Base-by-base conservation (phyloP, 2,888 invertebrate genomes). In the Stenurella melanura region DNA sequence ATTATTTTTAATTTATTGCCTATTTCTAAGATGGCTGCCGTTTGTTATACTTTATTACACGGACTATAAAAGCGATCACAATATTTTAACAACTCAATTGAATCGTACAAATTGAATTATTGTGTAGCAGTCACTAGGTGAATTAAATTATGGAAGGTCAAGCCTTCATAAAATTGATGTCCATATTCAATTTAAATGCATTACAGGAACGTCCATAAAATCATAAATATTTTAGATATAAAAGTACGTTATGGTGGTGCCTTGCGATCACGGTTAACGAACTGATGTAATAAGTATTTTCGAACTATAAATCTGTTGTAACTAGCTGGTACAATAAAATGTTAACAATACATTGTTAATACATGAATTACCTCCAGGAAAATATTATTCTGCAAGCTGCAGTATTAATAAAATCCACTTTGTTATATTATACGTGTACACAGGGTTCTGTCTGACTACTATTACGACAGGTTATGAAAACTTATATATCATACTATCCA, bases 71-170 rank as follows among this genome's bases (percentile, higher is more conserved):
- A 72, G 50, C 30, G 72, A 30, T 61, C 63, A 42, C 56, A 58
- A 72, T 72, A 70, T 60, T 58, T 69, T 58, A 72, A 61, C 71
- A 71, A 56, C 30, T 54, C 15, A 71, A 71, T 71, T 70, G 60
- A 60, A 42, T 57, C 18, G 67, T 67, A 54, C 34, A 50, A 34
- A 69, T 18, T 34, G 58, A 69, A 69, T 34, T 66, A 42, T 30
- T 61, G 61, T 10, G 61, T 21, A 4, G 50, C n/a, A n/a, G 50
- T 50, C 15, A 4, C 56, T 58, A 21, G 18, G 19, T 58, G 58
- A 18, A 58, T 58, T 6, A 19, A 58, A 12, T 58, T 58, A 58
- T 58, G 58, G 9, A 58, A 19, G 58, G 19, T 58, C 58, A 19
- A 18, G n/a, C 58, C 18, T 21, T 19, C 21, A 56, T 56, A 56